Base-by-base conservation (phyloP, 1,140 invertebrate species). In the Ganaspis sp. region DNA sequence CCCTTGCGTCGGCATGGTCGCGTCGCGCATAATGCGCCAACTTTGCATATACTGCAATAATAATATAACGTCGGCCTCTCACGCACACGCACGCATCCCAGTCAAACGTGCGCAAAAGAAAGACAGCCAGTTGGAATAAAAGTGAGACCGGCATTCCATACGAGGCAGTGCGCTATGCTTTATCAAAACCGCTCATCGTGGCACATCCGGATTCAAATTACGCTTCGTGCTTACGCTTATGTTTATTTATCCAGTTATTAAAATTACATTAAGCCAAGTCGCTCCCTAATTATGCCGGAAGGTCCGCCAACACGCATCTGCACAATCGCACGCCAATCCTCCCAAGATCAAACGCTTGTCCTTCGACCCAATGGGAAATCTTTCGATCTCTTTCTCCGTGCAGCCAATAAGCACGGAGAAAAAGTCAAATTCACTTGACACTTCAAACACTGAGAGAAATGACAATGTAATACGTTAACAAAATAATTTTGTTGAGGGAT, bases 231-330 rank as follows among this genome's bases (percentile, higher is more conserved):
- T 86, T 83, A 78, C 79, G 87, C 87, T 90, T 90, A 90, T 90
- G 88, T 90, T 90, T 90, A 90, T 90, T 90, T 90, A 90, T 88
- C 88, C 85, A 89, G 88, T 90, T 90, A 90, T 90, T 90, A 90
- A 90, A 90, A 89, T 87, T 87, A 86, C 89, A 90, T 90, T 89
- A 90, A 88, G 79, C 79, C 42, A 37, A 80, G 78, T 79, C 80
- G 37, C 77, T 38, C 64, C 78, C 76, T 87, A 88, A 87, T 89
- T 88, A 88, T 87, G 79, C 81, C 83, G 80, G 78, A 74, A 70
- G 71, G 58, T 58, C 73, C 21, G 54, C 72, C 74, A 69, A 78
- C 72, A 77, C 74, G 74, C 81, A 74, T 70, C 70, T 74, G 73
- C 69, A 49, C 21, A 64, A 23, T 26, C 8, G n/a, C 12, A 45